Percentiles rank a stretch among this genome's conserved stretches.
These are phyloP conservation scores for Thalpophila matura DNA, from an alignment of 2,888 invertebrate genomes.

Conservation along the genomic window DNA sequence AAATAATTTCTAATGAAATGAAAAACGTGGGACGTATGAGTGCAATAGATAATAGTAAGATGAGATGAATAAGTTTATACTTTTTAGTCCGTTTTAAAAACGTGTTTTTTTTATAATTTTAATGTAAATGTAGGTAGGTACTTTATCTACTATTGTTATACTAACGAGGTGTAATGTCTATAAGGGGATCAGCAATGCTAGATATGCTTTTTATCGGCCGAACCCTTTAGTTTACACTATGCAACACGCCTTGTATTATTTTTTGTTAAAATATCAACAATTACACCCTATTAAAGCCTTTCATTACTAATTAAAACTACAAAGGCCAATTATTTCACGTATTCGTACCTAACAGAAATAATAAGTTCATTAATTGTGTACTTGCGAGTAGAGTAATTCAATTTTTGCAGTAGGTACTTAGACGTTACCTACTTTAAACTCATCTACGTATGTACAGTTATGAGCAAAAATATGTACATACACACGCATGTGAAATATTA, in stretches of 20 bases:
- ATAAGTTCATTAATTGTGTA: constrained; percentile 47
- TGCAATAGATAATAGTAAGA: too few species aligned
- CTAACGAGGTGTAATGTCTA: constrained; percentile 15
- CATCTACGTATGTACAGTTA: constrained; percentile 15
- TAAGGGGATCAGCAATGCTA: constrained; percentile 13
- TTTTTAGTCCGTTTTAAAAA: too few species aligned
- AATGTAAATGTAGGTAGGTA: background rate
- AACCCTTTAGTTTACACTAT: constrained; percentile 1
- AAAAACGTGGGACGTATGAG: too few species aligned
- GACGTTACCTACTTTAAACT: constrained; percentile 4
- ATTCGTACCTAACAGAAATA: constrained; percentile 37
- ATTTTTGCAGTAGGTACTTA: constrained; percentile 23
- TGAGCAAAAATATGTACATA: background rate
- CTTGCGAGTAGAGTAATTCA: constrained; percentile 16
- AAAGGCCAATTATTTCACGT: constrained; percentile 43
- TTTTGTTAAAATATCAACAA: constrained; percentile 39
- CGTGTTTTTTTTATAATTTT: too few species aligned
- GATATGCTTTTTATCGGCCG: constrained; percentile 32
- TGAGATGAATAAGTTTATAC: too few species aligned
- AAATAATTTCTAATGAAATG: too few species aligned
- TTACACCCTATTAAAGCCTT: constrained; percentile 45
- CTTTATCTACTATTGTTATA: background rate
- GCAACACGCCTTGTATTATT: constrained; percentile 11
- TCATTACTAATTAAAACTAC: constrained; percentile 41
- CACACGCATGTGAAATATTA: too few species aligned